Percentiles rank a stretch among this genome's conserved stretches.
phyloP scores from a whole-genome alignment of 2,113 vertebrate species.

The Poeciliopsis turrubarensis region DNA sequence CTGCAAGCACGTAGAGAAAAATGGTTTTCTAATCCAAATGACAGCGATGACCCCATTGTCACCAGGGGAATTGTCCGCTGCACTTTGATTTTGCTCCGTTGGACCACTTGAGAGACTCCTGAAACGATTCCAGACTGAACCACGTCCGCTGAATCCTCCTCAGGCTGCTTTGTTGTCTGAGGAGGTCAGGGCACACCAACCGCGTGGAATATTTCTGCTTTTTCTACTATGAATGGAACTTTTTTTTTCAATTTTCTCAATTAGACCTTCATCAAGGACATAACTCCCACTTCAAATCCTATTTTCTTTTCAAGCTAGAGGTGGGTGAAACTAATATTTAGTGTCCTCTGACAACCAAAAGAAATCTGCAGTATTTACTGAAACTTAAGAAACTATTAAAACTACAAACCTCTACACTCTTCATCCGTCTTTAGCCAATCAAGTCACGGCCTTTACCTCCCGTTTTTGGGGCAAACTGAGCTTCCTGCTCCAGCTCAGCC shows the following conservation, averaged over 20 bases:
- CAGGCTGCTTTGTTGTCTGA: slow-evolving; percentile 22
- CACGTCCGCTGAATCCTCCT: slow-evolving; percentile 52
- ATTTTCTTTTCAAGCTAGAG: slow-evolving; percentile 14
- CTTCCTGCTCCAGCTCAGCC: background rate
- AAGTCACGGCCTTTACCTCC: background rate
- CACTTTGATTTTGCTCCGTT: slow-evolving; percentile 41
- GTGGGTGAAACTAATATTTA: slow-evolving; percentile 4
- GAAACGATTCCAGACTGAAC: slow-evolving; percentile 56
- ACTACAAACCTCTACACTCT: background rate
- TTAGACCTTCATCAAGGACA: slow-evolving; percentile 30
- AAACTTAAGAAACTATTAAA: background rate
- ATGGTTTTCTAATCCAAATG: slow-evolving; percentile 68
- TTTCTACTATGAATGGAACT: slow-evolving; percentile 5
- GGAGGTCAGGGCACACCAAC: slow-evolving; percentile 47
- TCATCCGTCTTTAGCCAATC: background rate
- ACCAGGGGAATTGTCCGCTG: slow-evolving; percentile 45
- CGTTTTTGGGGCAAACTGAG: background rate
- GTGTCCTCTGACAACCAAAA: background rate
- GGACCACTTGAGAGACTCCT: slow-evolving; percentile 45
- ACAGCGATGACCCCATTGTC: slow-evolving; percentile 51
- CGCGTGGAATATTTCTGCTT: slow-evolving; percentile 1
- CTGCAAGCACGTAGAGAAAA: slow-evolving; percentile 41
- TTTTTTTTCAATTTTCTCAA: background rate
- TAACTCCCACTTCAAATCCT: slow-evolving; percentile 29
- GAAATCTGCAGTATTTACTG: background rate